A percentile compares a stretch with the other conserved stretches of the same genome.
These are phyloP conservation scores for Myanophis thanlyinensis DNA, from an alignment of 2,113 vertebrate genomes.

Conservation along the genomic window DNA sequence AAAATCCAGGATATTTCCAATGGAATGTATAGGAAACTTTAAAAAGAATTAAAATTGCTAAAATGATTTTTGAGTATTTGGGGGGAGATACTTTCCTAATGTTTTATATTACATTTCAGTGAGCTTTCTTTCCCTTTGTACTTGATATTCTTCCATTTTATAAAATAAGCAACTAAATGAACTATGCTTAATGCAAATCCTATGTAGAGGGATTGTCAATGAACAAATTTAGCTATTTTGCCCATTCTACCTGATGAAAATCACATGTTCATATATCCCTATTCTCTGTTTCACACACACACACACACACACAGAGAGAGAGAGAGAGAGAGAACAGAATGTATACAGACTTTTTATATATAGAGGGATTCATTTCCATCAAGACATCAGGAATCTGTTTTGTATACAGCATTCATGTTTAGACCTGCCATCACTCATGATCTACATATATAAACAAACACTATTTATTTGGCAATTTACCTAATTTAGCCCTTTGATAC, in stretches of 20 bases:
- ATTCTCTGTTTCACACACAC: background rate
- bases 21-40: background rate
- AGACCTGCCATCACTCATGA: background rate
- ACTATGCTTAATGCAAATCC: background rate
- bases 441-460: background rate
- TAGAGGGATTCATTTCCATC: background rate
- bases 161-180: background rate
- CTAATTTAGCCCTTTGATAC: background rate
- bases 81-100: background rate
- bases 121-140: background rate
- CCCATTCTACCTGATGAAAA: background rate
- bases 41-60: background rate
- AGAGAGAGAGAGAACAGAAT: background rate
- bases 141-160: background rate
- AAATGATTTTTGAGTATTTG: background rate
- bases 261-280: background rate
- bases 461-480: background rate
- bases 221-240: background rate
- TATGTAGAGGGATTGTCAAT: background rate
- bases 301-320: background rate
- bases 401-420: background rate
- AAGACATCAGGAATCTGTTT: background rate
- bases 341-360: background rate
- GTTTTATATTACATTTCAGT: background rate
- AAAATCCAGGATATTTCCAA: background rate